A percentile compares a stretch with the other conserved stretches of the same genome.
These are phyloP conservation scores for Microctonus aethiopoides DNA, from an alignment of 2,888 invertebrate species.

Conservation along the genomic window DNA sequence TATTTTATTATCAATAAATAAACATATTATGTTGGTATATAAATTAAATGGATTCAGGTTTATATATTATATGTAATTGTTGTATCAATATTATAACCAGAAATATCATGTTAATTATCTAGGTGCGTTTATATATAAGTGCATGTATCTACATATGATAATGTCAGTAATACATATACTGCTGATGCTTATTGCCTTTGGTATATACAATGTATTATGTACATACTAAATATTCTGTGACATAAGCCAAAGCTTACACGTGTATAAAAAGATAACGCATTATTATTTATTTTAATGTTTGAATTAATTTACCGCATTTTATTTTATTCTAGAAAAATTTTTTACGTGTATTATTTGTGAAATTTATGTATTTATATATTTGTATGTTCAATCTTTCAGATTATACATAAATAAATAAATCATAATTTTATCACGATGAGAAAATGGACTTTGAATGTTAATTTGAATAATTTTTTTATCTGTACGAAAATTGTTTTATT, in stretches of 20 bases:
- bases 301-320: too few species aligned
- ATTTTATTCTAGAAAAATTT: too few species aligned
- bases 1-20: too few species aligned
- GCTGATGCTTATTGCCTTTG: background rate
- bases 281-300: too few species aligned
- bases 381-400: background rate
- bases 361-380: conserved; percentile 3
- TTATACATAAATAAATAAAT: background rate
- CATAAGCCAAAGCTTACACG: background rate
- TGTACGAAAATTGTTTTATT: too few species aligned
- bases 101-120: background rate
- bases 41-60: too few species aligned
- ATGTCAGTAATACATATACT: background rate
- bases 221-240: background rate
- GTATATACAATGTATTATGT: background rate
- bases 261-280: background rate
- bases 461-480: background rate
- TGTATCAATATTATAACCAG: background rate
- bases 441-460: background rate
- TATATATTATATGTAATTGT: background rate
- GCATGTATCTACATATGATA: background rate
- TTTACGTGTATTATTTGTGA: background rate
- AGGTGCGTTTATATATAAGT: background rate
- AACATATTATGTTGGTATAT: too few species aligned
- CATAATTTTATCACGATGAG: background rate